Evolutionary conservation across 2,888 invertebrate genomes (phyloP), one percentile per base, ranked within the genome.

Genomic region (Scaptomyza parva): DNA sequence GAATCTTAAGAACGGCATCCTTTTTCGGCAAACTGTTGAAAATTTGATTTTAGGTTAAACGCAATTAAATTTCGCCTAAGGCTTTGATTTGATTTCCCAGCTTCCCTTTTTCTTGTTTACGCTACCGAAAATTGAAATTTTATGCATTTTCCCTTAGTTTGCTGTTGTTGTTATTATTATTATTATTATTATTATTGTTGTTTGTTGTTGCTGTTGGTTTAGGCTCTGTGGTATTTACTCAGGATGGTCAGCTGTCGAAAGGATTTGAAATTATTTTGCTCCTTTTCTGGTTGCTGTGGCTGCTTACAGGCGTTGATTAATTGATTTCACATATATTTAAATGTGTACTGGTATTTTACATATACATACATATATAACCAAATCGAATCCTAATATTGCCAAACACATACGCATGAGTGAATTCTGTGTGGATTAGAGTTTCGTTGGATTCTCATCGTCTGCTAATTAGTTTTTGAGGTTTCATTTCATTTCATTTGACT

Each of bases 31-130:
- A 71, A 48, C 57, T 81, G 55, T 43, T 71, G 54, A 83, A 81
- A 82, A 84, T 84, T 81, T 88, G 85, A 87, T 88, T 84, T 88
- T 55, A 72, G 88, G 83, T 84, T 84, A 86, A 84, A 88, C 85
- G 81, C 87, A 84, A 84, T 84, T 88, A 84, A 84, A 87, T 81
- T 85, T 88, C 66, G 76, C 83, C 82, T 50, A 52, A 43, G 75
- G 88, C 71, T 54, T 65, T 79, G 82, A 86, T 88, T 83, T 84
- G 66, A 76, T 82, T 76, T 86, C 54, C 26, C 47, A 26, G 53
- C 35, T 51, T 11, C 44, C 41, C 37, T 59, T 43, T 54, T 59
- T 44, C 57, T 63, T 83, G 80, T 83, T 80, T 87, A 70, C 76
- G 81, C 70, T 70, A 66, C 43, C 70, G 62, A 76, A 88, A 88